phyloP scores from a whole-genome alignment of 2,888 invertebrate genomes.

The Caenorhabditis doughertyi region DNA sequence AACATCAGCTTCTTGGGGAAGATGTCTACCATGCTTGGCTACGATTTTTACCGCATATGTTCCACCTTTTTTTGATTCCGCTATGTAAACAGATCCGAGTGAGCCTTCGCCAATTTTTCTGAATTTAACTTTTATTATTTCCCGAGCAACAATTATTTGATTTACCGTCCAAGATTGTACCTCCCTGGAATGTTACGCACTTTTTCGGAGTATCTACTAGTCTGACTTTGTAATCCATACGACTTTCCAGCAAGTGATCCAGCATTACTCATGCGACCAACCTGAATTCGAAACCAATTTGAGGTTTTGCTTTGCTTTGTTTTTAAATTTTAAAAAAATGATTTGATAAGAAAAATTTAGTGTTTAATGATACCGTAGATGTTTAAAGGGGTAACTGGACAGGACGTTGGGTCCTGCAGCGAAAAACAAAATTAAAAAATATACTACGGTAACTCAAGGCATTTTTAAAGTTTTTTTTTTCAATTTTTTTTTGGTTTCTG shows the following conservation, averaged over 20 bases:
- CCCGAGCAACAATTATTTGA: not conserved
- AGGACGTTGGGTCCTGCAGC: too few relatives aligned
- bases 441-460: too few relatives aligned
- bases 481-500: not conserved
- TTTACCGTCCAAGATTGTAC: conserved; percentile 48
- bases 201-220: conserved; percentile 57
- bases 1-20: conserved; percentile 61
- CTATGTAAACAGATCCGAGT: conserved; percentile 46
- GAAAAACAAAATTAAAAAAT: too few relatives aligned
- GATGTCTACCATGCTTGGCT: conserved; percentile 31
- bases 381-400: too few relatives aligned
- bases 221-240: conserved; percentile 39
- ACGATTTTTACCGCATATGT: conserved; percentile 58
- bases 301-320: not conserved
- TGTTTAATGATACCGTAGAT: not conserved
- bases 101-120: conserved; percentile 59
- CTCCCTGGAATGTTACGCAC: conserved; percentile 18
- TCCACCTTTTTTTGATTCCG: conserved; percentile 39
- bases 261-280: conserved; percentile 32
- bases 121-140: not conserved
- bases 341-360: not conserved
- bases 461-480: too few relatives aligned
- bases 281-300: conserved; percentile 12
- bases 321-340: not conserved
- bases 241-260: conserved; percentile 51